Conservation (phyloP, 2,888 invertebrate species). For the Amaurobius ferox region DNA sequence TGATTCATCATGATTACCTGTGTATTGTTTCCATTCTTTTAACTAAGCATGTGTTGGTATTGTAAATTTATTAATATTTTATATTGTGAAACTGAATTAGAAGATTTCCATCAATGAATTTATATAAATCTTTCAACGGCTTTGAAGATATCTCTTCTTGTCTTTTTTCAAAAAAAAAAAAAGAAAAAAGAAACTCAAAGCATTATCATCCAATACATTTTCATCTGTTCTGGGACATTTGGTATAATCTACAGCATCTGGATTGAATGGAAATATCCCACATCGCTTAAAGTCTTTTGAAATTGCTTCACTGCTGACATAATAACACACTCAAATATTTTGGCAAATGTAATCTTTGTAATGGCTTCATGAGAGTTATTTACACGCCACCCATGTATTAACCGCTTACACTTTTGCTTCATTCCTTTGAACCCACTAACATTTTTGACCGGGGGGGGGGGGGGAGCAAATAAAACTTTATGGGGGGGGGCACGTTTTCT, state of each 20-base stretch:
- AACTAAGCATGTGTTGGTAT: no score
- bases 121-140: background rate
- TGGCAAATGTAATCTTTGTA: no score
- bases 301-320: background rate
- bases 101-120: background rate
- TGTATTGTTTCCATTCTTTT: no score
- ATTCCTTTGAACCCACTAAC: slow-evolving; percentile 2
- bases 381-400: background rate
- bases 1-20: no score
- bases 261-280: no score
- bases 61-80: no score
- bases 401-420: background rate
- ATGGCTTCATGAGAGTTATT: background rate
- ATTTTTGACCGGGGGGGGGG: no score
- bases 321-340: no score
- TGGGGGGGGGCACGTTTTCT: no score
- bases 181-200: no score
- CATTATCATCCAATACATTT: background rate
- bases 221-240: background rate
- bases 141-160: background rate
- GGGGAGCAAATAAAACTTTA: no score
- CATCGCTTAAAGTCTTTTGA: background rate
- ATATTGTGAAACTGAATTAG: background rate
- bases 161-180: no score
- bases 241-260: background rate